These are phyloP conservation scores for Athene noctua DNA, from an alignment of 2,113 vertebrate species.

Conservation along the genomic window DNA sequence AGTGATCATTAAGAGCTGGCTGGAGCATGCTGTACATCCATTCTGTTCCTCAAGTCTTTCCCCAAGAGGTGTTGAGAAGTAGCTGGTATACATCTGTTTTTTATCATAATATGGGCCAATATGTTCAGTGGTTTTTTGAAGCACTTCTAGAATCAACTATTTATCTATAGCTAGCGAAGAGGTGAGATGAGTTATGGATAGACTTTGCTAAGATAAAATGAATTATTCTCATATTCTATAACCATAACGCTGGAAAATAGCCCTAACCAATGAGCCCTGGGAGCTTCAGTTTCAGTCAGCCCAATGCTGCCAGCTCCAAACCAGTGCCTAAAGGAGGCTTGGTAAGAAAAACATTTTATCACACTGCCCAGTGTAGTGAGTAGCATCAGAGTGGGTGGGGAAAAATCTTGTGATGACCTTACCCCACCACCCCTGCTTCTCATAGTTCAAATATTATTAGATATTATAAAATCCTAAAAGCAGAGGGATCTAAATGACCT, in stretches of 20 bases:
- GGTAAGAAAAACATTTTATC: not conserved
- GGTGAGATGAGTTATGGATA: not conserved
- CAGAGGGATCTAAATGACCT: not conserved
- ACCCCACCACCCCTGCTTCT: not conserved
- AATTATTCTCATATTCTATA: not conserved
- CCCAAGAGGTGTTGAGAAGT: not conserved
- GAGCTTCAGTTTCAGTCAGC: not conserved
- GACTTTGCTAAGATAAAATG: not conserved
- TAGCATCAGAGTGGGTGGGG: accelerated
- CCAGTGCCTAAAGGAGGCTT: not conserved
- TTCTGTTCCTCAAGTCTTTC: not conserved
- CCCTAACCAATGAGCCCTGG: not conserved
- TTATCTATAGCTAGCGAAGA: not conserved
- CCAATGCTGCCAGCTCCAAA: not conserved
- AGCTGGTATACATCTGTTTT: not conserved
- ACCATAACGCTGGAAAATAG: not conserved
- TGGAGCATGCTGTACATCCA: not conserved
- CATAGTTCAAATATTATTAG: not conserved
- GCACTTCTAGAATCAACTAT: not conserved
- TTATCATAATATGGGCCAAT: not conserved
- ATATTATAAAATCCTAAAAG: not conserved
- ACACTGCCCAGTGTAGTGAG: not conserved
- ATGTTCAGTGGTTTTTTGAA: not conserved
- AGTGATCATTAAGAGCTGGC: not conserved
- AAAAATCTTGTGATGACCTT: not conserved